Percentiles rank a stretch among this genome's conserved stretches.
Evolutionary conservation across 2,888 invertebrate species (phyloP).

Genomic region (Andrena marginata): DNA sequence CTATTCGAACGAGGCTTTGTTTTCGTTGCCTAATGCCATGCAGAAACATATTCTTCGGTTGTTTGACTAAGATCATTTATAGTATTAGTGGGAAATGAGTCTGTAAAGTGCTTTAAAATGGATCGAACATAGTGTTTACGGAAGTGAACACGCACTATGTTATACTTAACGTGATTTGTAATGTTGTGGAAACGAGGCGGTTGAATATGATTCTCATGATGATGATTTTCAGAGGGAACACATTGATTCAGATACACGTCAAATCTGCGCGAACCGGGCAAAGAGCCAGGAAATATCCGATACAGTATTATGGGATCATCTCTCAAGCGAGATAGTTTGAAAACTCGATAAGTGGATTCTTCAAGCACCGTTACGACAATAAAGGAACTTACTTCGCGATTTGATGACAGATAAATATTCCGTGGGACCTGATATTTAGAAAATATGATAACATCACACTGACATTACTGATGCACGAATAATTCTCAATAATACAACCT

Average conservation of each 20-base stretch:
- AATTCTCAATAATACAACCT: too few species aligned
- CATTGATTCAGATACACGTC: background rate
- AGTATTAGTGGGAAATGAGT: too few species aligned
- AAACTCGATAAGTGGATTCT: background rate
- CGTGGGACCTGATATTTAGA: background rate
- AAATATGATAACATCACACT: too few species aligned
- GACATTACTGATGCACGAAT: too few species aligned
- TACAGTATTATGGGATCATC: background rate
- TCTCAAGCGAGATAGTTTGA: background rate
- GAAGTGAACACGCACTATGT: background rate
- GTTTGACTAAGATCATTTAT: too few species aligned
- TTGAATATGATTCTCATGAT: background rate
- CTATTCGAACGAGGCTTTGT: too few species aligned
- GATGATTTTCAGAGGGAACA: background rate
- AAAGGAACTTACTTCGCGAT: background rate
- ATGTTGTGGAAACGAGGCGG: background rate
- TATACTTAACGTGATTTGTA: background rate
- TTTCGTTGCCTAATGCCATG: too few species aligned
- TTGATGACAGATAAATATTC: background rate
- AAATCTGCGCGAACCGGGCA: background rate
- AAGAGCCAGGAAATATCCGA: constrained; percentile 3
- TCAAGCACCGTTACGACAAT: background rate
- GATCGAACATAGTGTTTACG: background rate
- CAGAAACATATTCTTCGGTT: too few species aligned
- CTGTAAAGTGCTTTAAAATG: too few species aligned